These are phyloP conservation scores for Choreutis nemorana DNA, from an alignment of 2,888 invertebrate species.

Conservation along the genomic window DNA sequence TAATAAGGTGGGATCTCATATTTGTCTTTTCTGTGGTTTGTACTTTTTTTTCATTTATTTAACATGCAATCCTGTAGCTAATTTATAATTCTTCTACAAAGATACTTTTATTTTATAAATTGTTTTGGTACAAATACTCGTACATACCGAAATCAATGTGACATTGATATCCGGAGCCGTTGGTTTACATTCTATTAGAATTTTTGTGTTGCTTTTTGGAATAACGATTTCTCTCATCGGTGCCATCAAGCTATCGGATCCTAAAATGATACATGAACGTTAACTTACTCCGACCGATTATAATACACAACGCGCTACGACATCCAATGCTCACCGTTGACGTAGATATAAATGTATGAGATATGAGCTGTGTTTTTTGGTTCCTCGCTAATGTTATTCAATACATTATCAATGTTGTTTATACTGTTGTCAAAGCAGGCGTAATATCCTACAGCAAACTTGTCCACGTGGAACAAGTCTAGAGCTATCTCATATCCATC, in stretches of 20 bases:
- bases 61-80: no score
- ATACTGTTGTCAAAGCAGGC: slow-evolving; percentile 54
- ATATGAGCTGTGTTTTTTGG: slow-evolving; percentile 36
- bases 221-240: slow-evolving; percentile 43
- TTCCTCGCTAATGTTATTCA: slow-evolving; percentile 34
- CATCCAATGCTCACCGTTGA: slow-evolving; percentile 40
- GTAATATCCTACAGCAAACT: slow-evolving; percentile 61
- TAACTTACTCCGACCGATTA: no score
- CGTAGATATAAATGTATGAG: slow-evolving; percentile 50
- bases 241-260: slow-evolving; percentile 41
- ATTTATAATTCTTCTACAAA: no score
- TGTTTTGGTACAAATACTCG: no score
- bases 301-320: no score
- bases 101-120: no score
- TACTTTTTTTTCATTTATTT: no score
- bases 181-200: slow-evolving; percentile 54
- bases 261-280: no score
- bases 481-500: slow-evolving; percentile 47
- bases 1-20: no score
- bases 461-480: slow-evolving; percentile 45
- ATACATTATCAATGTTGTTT: slow-evolving; percentile 27
- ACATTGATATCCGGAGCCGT: slow-evolving; percentile 16
- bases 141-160: not conserved
- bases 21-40: no score
- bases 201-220: slow-evolving; percentile 26